A percentile compares a stretch with the other conserved stretches of the same genome.
Conservation (phyloP, 2,888 invertebrate genomes). For the Creontiades dilutus region DNA sequence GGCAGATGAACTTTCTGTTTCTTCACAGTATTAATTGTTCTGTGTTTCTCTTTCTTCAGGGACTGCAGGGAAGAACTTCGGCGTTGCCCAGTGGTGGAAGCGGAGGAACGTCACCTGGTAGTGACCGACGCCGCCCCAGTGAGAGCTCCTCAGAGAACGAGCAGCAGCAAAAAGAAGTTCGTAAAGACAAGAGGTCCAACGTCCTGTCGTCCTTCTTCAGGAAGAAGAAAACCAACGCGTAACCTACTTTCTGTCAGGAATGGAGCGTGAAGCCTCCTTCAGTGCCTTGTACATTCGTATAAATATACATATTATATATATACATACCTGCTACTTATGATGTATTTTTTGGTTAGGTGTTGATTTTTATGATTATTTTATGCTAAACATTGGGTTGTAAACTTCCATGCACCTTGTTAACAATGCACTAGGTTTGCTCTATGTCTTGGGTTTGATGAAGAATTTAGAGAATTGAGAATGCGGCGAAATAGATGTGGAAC, state of each 20-base stretch:
- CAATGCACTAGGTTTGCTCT: slow-evolving; percentile 16
- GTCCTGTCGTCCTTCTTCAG: slow-evolving; percentile 77
- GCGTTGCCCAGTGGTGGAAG: slow-evolving; percentile 78
- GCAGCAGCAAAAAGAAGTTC: slow-evolving; percentile 76
- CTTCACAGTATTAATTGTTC: too few species aligned
- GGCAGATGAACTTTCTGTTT: too few species aligned
- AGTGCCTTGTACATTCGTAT: slow-evolving; percentile 31
- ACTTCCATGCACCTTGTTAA: slow-evolving; percentile 9
- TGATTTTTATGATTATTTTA: neutral
- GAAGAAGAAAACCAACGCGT: slow-evolving; percentile 76
- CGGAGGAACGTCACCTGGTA: slow-evolving; percentile 57
- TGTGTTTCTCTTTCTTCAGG: neutral
- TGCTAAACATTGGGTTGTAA: neutral
- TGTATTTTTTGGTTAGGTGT: neutral
- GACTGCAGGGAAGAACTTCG: slow-evolving; percentile 37
- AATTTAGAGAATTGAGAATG: neutral
- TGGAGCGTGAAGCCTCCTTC: neutral
- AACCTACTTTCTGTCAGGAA: neutral
- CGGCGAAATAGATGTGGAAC: too few species aligned
- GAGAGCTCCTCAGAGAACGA: slow-evolving; percentile 78
- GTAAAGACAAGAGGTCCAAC: slow-evolving; percentile 77
- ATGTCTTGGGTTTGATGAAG: slow-evolving; percentile 7
- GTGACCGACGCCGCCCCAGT: slow-evolving; percentile 76
- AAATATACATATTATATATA: neutral
- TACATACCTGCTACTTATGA: neutral